Percentiles rank a stretch among this genome's conserved stretches.
Conservation (phyloP, 2,888 invertebrate genomes). For the Toxonevra muliebris region DNA sequence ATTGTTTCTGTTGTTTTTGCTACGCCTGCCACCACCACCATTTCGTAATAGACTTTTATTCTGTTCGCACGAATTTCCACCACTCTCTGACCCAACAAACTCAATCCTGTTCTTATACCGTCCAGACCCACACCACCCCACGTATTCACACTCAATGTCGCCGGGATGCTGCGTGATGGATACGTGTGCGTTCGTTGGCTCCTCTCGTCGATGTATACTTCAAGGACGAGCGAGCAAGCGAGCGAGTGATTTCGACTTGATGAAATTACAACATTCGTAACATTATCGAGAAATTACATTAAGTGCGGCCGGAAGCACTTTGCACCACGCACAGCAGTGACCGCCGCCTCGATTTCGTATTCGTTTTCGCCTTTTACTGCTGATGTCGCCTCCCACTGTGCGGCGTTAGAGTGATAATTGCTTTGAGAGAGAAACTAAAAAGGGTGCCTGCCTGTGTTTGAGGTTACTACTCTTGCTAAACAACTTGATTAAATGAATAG, state of each 20-base stretch:
- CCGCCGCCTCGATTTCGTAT: no score
- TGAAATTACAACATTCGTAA: conserved; percentile 36
- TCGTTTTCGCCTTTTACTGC: conserved; percentile 28
- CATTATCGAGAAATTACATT: conserved; percentile 39
- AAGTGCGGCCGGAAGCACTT: conserved; percentile 45
- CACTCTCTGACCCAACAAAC: neutral
- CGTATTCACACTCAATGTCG: neutral
- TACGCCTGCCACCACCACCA: conserved; percentile 1
- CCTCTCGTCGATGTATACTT: conserved; percentile 15
- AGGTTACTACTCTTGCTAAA: neutral
- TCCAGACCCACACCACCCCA: no score
- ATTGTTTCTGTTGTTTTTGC: conserved; percentile 14
- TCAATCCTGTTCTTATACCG: neutral
- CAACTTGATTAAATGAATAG: neutral
- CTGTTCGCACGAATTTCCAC: conserved; percentile 4
- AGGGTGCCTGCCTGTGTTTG: conserved; percentile 29
- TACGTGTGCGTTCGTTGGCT: neutral
- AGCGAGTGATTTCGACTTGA: no score
- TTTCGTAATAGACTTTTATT: neutral
- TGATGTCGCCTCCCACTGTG: conserved; percentile 37
- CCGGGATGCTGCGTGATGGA: neutral
- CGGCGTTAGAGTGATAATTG: conserved; percentile 34
- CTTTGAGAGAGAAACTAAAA: conserved; percentile 14
- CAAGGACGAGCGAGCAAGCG: conserved; percentile 37
- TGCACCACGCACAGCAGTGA: conserved; percentile 25